Evolutionary conservation across 2,888 invertebrate genomes (phyloP).

Genomic region (Tetranychus piercei): DNA sequence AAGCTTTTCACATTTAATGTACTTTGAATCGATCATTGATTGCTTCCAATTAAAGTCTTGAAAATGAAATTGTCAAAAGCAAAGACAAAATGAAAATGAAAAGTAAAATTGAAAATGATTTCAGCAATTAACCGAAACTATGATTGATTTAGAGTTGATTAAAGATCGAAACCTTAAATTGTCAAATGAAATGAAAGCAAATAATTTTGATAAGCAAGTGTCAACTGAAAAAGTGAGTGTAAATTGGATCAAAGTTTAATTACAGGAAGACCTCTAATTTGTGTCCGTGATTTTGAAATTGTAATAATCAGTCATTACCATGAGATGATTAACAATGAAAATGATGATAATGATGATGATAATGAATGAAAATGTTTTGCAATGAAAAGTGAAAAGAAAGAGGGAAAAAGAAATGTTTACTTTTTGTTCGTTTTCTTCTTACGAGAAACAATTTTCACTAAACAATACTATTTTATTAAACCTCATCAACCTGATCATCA

Average conservation of each 20-base stretch:
- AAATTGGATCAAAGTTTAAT: too few species aligned
- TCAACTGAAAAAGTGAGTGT: too few species aligned
- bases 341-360: background rate
- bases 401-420: background rate
- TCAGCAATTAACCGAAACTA: too few species aligned
- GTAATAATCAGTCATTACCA: background rate
- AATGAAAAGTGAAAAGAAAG: background rate
- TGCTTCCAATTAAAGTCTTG: background rate
- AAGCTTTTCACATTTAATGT: too few species aligned
- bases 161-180: too few species aligned
- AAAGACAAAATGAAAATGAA: background rate
- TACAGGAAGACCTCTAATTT: background rate
- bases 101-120: too few species aligned
- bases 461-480: background rate
- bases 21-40: background rate
- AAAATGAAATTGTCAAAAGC: background rate
- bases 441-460: background rate
- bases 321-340: background rate
- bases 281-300: background rate
- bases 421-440: background rate
- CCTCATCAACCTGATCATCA: background rate
- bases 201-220: too few species aligned
- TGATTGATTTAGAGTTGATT: too few species aligned
- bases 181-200: too few species aligned
- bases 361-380: background rate